Base-by-base conservation (phyloP, 2,888 invertebrate species). In the Phortica okadai region DNA sequence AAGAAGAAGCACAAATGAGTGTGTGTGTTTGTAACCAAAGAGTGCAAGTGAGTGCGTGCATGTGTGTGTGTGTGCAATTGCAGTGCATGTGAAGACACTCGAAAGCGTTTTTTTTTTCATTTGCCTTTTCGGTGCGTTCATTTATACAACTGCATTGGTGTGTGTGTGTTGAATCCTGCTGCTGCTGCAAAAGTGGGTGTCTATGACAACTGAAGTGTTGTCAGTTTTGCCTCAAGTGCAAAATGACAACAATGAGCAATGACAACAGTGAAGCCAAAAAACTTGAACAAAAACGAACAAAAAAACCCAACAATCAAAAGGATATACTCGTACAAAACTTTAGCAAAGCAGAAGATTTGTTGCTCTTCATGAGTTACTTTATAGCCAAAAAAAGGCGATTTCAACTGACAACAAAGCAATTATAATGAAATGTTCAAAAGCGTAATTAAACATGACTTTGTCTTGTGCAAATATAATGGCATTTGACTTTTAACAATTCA, bases 181-280 rank as follows among this genome's bases (percentile, higher is more conserved):
- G 67, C 67, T 67, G 67, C 45, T n/a, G 1, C 69, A 56, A 58
- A 72, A 81, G 66, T 78, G 75, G 80, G 80, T 82, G 85, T 80
- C 81, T 80, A 79, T 88, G 88, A 87, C 86, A 84, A 87, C 86
- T 79, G 81, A 81, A 77, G 66, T 73, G 76, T 79, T 64, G 41
- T 59, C 64, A 44, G 74, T 72, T 56, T 7, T 72, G n/a, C 70
- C 54, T 72, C 54, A 72, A 72, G 70, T 8, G 16, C 33, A n/a
- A 21, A 70, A 45, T 50, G 70, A 21, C 25, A 50, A 50, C 70
- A 16, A 67, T 67, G 66, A 44, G 25, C 70, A 54, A 42, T 21
- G 21, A 11, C 8, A 45, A 16, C 25, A 44, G 10, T 21, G 33
- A 21, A 50, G 33, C 70, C 10, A 70, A 54, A 50, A 50, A 72